Evolutionary conservation across 2,113 vertebrate genomes (phyloP).

Genomic region (Crotophaga sulcirostris): DNA sequence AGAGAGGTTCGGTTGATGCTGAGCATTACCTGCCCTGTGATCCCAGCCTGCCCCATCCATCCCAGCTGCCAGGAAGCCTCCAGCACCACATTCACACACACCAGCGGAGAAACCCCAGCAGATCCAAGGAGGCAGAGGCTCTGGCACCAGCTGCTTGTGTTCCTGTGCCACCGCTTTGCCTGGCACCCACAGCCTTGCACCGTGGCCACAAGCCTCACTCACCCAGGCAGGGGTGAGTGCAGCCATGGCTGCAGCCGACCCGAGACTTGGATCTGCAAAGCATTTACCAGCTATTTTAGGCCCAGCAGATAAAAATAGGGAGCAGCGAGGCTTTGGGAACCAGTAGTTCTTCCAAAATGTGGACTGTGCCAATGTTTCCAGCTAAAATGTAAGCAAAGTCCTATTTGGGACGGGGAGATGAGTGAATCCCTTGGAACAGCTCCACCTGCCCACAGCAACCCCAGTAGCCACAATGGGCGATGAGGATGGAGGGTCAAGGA

Average conservation of each 20-base stretch:
- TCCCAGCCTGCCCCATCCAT: not conserved
- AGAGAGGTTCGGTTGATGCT: not conserved
- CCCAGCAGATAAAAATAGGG: conserved; percentile 32
- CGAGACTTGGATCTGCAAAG: not conserved
- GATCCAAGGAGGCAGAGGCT: not conserved
- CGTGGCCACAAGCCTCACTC: rapidly evolving
- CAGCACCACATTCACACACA: not conserved
- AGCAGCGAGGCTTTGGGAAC: not conserved
- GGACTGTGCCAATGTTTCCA: not conserved
- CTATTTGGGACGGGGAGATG: not conserved
- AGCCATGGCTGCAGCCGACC: not conserved
- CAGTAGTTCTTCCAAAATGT: conserved; percentile 11
- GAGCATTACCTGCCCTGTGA: not conserved
- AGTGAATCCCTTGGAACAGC: not conserved
- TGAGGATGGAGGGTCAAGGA: not conserved
- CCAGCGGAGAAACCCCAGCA: not conserved
- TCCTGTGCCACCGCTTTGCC: not conserved
- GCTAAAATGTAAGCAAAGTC: not conserved
- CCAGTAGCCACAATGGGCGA: not conserved
- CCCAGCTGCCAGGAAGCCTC: not conserved
- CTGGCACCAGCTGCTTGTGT: not conserved
- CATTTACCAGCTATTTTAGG: not conserved
- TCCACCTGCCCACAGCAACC: not conserved
- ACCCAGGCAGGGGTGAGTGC: too few relatives aligned
- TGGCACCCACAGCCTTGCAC: not conserved